Evolutionary conservation across 2,888 invertebrate genomes (phyloP).

Genomic region (Eudasyphora cyanicolor): DNA sequence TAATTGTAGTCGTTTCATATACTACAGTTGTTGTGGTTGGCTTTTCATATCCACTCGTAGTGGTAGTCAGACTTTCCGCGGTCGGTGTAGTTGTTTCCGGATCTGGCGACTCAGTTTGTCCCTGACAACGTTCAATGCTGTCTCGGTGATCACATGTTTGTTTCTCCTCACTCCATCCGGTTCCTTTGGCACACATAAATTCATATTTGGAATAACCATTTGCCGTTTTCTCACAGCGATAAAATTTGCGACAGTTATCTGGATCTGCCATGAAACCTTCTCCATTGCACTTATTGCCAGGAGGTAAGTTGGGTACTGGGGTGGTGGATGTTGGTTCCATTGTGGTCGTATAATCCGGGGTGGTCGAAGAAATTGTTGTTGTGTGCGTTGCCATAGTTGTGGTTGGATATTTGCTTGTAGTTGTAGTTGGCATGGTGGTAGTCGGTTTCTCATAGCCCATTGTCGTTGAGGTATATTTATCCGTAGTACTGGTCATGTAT

Average conservation of each 20-base stretch:
- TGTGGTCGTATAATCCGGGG: conserved; percentile 66
- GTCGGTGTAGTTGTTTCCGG: conserved; percentile 54
- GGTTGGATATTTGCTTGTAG: conserved; percentile 13
- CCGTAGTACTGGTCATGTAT: conserved; percentile 65
- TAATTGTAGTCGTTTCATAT: conserved; percentile 44
- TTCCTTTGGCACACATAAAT: conserved; percentile 84
- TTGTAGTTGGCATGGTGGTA: conserved; percentile 14
- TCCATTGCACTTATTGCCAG: conserved; percentile 80
- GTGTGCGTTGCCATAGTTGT: conserved; percentile 12
- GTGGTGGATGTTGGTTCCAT: conserved; percentile 69
- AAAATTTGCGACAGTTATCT: conserved; percentile 82
- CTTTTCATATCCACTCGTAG: conserved; percentile 55
- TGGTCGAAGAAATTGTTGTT: conserved; percentile 1
- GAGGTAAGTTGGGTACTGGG: conserved; percentile 72
- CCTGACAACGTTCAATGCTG: conserved; percentile 74
- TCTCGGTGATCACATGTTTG: conserved; percentile 83
- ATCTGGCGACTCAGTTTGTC: conserved; percentile 68
- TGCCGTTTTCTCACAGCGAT: conserved; percentile 82
- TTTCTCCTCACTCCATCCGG: conserved; percentile 84
- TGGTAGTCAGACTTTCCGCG: conserved; percentile 57
- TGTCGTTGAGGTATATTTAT: conserved; percentile 40
- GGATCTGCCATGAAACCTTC: conserved; percentile 85
- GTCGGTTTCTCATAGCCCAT: conserved; percentile 32
- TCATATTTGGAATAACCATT: conserved; percentile 79
- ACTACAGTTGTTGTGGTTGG: conserved; percentile 49